Percentiles rank a stretch among this genome's conserved stretches.
These are phyloP conservation scores for Corythornis leucogaster DNA, from an alignment of 2,797 vertebrate genomes.

Conservation along the genomic window DNA sequence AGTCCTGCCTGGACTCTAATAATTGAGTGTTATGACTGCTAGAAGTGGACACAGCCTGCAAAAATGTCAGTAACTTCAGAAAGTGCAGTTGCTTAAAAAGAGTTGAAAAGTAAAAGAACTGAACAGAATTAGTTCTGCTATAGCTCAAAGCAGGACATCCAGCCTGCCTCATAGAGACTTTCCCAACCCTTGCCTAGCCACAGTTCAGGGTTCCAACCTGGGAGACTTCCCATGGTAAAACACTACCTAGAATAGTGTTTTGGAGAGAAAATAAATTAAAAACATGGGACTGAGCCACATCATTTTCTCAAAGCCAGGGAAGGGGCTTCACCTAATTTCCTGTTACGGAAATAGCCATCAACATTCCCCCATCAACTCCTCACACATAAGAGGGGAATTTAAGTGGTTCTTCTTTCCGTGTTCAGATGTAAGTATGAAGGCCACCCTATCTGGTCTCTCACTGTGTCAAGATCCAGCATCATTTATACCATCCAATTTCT, in stretches of 20 bases:
- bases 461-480: background rate
- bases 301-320: background rate
- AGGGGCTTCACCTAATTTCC: background rate
- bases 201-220: rapidly evolving
- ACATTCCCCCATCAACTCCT: background rate
- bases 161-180: background rate
- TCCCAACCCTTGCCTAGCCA: background rate
- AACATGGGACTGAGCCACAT: background rate
- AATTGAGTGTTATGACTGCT: background rate
- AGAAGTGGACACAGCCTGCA: background rate
- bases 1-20: background rate
- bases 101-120: background rate
- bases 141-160: background rate
- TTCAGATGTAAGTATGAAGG: background rate
- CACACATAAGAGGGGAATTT: background rate
- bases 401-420: background rate
- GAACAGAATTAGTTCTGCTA: background rate
- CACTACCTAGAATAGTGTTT: background rate
- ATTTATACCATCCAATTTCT: background rate
- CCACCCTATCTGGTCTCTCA: background rate
- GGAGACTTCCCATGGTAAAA: background rate
- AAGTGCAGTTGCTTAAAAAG: background rate
- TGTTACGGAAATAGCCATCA: background rate
- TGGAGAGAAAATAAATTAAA: background rate
- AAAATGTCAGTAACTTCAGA: background rate